phyloP scores from a whole-genome alignment of 2,888 invertebrate genomes.

The Papilio gigon region DNA sequence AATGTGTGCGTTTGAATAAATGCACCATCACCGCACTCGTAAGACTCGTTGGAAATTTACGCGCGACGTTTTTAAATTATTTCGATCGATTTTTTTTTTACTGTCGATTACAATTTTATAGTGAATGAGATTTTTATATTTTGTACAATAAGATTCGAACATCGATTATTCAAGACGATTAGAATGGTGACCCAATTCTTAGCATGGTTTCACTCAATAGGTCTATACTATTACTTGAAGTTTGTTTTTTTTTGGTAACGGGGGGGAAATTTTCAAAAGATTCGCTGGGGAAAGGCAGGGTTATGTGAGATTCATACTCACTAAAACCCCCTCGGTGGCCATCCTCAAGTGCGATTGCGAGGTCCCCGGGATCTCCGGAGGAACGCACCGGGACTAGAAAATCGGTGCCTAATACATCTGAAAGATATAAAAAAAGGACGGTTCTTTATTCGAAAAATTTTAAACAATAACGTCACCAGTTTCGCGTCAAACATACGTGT shows the following conservation, averaged over 20 bases:
- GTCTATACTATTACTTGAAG: no score
- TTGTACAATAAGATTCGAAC: background rate
- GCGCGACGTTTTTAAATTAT: constrained; percentile 56
- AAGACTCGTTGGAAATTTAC: constrained; percentile 54
- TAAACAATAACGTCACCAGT: constrained; percentile 30
- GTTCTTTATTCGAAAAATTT: background rate
- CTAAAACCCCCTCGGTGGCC: no score
- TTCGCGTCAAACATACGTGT: constrained; percentile 25
- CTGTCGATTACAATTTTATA: constrained; percentile 57
- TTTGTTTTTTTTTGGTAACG: no score
- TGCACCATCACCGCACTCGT: constrained; percentile 55
- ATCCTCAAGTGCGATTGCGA: no score
- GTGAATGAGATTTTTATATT: constrained; percentile 32
- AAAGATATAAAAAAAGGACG: no score
- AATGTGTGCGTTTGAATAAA: constrained; percentile 67
- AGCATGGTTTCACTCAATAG: no score
- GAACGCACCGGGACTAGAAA: no score
- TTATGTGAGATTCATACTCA: no score
- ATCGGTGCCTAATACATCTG: no score
- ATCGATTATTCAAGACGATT: background rate
- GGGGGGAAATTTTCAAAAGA: no score
- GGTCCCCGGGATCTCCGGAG: no score
- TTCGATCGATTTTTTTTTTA: constrained; percentile 63
- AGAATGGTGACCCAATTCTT: background rate
- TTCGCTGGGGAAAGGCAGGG: no score